Conservation (phyloP, 1,140 invertebrate species). For the Conus betulinus region DNA sequence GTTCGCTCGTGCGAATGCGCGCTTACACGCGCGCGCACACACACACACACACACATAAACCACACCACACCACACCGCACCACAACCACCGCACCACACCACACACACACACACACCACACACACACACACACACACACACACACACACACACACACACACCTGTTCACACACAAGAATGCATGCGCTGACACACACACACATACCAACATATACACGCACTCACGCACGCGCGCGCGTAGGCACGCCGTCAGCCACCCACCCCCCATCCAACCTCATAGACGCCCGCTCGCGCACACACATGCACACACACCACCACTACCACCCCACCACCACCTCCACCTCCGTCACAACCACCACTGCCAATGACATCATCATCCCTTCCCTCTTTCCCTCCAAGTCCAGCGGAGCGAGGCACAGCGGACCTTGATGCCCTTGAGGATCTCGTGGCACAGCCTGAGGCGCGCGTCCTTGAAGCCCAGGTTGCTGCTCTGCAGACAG, state of each 20-base stretch:
- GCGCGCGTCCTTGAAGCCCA: constrained; percentile 79
- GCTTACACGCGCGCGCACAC: too few species aligned
- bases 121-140: constrained; percentile 18
- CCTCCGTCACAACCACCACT: background rate
- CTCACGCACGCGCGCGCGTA: background rate
- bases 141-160: background rate
- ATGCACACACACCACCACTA: background rate
- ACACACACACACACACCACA: constrained; percentile 25
- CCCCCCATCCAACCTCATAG: background rate
- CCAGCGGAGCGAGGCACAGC: background rate
- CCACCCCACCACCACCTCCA: background rate
- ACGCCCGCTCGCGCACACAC: constrained; percentile 6
- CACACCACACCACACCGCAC: too few species aligned
- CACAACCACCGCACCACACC: too few species aligned
- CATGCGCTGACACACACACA: background rate
- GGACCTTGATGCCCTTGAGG: constrained; percentile 79
- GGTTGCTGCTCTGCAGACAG: constrained; percentile 76
- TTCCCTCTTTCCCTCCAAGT: background rate
- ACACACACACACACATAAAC: too few species aligned
- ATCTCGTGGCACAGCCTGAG: constrained; percentile 75
- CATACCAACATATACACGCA: background rate
- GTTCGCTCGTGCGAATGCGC: background rate
- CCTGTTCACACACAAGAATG: too few species aligned
- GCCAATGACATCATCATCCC: background rate
- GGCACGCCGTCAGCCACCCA: background rate